Evolutionary conservation across 1,140 invertebrate genomes (phyloP).

Genomic region (Physella acuta): DNA sequence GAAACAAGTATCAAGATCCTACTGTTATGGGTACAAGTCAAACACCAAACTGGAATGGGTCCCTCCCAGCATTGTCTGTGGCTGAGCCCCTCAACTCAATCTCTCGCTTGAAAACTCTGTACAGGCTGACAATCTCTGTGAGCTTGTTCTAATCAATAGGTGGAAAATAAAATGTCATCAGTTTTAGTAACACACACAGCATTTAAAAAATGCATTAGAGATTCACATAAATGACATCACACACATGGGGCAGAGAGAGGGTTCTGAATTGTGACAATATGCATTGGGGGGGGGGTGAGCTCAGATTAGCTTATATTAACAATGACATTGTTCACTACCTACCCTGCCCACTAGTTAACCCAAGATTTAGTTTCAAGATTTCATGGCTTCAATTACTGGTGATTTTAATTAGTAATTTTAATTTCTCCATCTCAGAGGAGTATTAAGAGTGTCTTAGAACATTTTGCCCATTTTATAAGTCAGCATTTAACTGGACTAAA

Average conservation of each 20-base stretch:
- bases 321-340: neutral
- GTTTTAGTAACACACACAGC: neutral
- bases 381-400: too few relatives aligned
- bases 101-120: constrained; percentile 4
- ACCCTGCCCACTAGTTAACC: too few relatives aligned
- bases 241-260: neutral
- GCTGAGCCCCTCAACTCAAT: neutral
- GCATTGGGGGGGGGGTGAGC: too few relatives aligned
- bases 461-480: too few relatives aligned
- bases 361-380: too few relatives aligned
- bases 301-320: neutral
- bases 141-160: neutral
- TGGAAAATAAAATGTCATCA: neutral
- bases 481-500: too few relatives aligned
- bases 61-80: neutral
- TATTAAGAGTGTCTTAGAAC: too few relatives aligned
- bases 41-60: neutral
- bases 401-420: too few relatives aligned
- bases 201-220: neutral
- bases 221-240: neutral
- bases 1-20: too few relatives aligned
- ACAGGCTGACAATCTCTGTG: constrained; percentile 3
- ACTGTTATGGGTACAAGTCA: too few relatives aligned
- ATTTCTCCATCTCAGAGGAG: too few relatives aligned
- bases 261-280: neutral